phyloP scores from a whole-genome alignment of 2,888 invertebrate species.

The Tethea ocularis region DNA sequence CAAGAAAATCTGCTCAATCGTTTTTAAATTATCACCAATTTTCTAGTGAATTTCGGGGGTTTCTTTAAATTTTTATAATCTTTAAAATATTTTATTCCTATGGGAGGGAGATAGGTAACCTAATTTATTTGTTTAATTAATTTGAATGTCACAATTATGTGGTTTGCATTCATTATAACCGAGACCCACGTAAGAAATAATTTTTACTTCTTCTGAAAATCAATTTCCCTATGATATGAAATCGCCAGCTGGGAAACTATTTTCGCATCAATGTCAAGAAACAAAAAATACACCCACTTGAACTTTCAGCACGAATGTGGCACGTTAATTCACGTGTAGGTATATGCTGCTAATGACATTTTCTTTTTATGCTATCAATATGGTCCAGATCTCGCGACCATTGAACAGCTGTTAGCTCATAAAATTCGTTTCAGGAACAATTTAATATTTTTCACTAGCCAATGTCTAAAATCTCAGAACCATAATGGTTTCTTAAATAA shows the following conservation, averaged over 20 bases:
- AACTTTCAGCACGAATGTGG: constrained; percentile 43
- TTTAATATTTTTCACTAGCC: too few relatives aligned
- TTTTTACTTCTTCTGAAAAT: constrained; percentile 23
- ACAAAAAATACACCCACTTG: constrained; percentile 59
- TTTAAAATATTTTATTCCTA: too few relatives aligned
- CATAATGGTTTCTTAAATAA: neutral
- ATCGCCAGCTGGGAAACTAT: constrained; percentile 65
- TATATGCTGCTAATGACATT: constrained; percentile 5
- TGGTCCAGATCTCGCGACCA: neutral
- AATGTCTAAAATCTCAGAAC: neutral
- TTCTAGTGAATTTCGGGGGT: too few relatives aligned
- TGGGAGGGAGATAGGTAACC: too few relatives aligned
- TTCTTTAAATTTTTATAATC: too few relatives aligned
- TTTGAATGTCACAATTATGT: too few relatives aligned
- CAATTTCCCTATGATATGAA: constrained; percentile 50
- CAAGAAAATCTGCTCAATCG: too few relatives aligned
- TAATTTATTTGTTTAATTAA: too few relatives aligned
- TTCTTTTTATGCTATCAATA: neutral
- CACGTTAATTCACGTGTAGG: neutral
- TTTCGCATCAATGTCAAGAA: constrained; percentile 66
- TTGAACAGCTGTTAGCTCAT: neutral
- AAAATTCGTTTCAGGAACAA: neutral
- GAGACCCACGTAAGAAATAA: too few relatives aligned
- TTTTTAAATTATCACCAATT: too few relatives aligned
- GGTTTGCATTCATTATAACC: too few relatives aligned